Evolutionary conservation across 2,888 invertebrate genomes (phyloP).

Genomic region (Chirona hameri): DNA sequence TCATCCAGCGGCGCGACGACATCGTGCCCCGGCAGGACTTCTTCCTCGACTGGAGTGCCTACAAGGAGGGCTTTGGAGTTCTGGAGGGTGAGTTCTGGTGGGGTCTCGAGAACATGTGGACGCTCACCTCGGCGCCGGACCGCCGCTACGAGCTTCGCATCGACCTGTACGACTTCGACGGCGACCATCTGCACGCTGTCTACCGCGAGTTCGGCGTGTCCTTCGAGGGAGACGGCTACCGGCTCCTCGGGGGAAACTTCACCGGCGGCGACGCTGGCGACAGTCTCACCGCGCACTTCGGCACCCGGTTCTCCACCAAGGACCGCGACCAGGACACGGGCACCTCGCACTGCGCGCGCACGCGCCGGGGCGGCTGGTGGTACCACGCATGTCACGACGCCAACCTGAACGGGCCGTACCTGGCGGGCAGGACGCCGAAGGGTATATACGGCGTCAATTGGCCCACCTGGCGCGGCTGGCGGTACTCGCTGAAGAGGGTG

Average conservation of each 20-base stretch:
- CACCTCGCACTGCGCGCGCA: constrained; percentile 42
- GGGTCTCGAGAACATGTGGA: no score
- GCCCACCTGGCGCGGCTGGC: not conserved
- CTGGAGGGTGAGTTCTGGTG: no score
- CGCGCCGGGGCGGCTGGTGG: constrained; percentile 42
- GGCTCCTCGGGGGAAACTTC: not conserved
- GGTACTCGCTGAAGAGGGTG: not conserved
- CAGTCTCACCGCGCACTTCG: constrained; percentile 31
- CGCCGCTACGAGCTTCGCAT: no score
- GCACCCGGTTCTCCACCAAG: no score
- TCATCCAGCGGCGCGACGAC: no score
- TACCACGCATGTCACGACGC: constrained; percentile 39
- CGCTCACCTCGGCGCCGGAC: no score
- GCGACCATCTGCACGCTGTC: no score
- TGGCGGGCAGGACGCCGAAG: not conserved
- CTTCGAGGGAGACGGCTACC: not conserved
- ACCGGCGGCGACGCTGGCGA: constrained; percentile 30
- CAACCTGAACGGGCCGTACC: constrained; percentile 41
- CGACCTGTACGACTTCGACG: no score
- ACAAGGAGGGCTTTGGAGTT: no score
- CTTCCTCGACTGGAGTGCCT: no score
- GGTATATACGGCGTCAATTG: not conserved
- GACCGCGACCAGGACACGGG: constrained; percentile 39
- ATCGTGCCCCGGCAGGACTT: no score
- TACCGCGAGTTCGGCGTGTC: no score